Conservation (phyloP, 2,888 invertebrate genomes). For the Stratiomys singularior region DNA sequence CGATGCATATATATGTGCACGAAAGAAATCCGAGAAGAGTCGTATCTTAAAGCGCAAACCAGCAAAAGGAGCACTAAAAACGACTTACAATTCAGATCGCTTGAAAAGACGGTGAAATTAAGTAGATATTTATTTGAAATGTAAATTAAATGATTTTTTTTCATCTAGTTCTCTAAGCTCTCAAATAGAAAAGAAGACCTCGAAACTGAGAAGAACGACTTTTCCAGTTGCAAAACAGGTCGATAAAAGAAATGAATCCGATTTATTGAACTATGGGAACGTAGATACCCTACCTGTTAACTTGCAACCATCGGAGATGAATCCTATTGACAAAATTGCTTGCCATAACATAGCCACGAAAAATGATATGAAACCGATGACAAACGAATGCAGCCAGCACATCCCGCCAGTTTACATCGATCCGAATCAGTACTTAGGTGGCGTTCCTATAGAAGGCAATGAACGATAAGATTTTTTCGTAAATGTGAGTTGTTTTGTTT, state of each 20-base stretch:
- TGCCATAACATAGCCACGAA: not conserved
- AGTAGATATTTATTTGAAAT: not conserved
- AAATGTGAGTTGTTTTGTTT: too few species aligned
- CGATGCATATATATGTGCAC: not conserved
- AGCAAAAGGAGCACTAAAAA: not conserved
- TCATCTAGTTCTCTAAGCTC: too few species aligned
- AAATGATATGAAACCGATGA: not conserved
- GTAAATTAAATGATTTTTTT: too few species aligned
- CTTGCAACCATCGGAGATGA: not conserved
- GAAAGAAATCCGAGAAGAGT: conserved; percentile 23
- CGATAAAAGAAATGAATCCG: not conserved
- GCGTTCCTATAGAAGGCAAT: not conserved
- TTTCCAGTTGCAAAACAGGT: not conserved
- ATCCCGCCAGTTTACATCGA: conserved; percentile 11
- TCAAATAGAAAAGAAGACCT: not conserved
- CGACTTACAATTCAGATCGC: not conserved
- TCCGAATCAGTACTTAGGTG: conserved; percentile 23
- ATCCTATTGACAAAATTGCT: not conserved
- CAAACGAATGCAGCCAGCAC: not conserved
- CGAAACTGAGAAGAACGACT: not conserved
- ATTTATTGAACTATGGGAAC: not conserved
- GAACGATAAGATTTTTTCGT: not conserved
- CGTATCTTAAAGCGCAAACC: not conserved
- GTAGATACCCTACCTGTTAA: not conserved
- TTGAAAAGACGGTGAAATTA: not conserved